phyloP scores from a whole-genome alignment of 2,113 vertebrate species.

The Neodon shergylaensis region DNA sequence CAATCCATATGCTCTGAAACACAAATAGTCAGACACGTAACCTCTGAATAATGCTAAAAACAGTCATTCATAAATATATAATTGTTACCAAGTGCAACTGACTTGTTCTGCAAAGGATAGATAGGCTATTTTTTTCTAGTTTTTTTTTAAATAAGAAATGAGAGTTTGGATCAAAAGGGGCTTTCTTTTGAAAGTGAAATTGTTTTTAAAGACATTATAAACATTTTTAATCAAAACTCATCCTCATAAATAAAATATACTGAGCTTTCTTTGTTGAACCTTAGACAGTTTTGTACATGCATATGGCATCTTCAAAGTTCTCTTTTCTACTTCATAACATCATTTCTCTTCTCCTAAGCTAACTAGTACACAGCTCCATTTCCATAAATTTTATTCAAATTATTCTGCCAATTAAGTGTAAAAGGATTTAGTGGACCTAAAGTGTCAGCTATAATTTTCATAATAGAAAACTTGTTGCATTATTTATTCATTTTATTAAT shows the following conservation, averaged over 20 bases:
- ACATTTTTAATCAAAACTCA: neutral
- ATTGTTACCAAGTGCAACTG: neutral
- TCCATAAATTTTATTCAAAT: neutral
- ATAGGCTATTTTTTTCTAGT: neutral
- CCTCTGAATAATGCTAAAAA: neutral
- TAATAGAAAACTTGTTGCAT: neutral
- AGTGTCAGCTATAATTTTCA: neutral
- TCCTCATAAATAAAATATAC: neutral
- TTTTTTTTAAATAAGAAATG: neutral
- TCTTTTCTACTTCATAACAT: neutral
- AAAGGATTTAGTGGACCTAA: neutral
- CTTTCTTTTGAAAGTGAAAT: neutral
- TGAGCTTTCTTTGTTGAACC: neutral
- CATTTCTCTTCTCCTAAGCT: neutral
- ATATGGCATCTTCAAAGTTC: neutral
- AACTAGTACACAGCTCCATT: neutral
- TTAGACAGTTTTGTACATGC: neutral
- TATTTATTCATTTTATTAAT: neutral
- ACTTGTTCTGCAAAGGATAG: neutral
- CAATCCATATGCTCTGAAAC: neutral
- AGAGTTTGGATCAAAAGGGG: neutral
- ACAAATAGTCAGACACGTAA: neutral
- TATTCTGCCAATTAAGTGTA: neutral
- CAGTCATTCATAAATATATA: neutral
- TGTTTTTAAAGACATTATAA: neutral